Percentiles rank a stretch among this genome's conserved stretches.
Evolutionary conservation across 92 coral and sea anemone species (phyloP).

Genomic region (Paramuricea clavata): DNA sequence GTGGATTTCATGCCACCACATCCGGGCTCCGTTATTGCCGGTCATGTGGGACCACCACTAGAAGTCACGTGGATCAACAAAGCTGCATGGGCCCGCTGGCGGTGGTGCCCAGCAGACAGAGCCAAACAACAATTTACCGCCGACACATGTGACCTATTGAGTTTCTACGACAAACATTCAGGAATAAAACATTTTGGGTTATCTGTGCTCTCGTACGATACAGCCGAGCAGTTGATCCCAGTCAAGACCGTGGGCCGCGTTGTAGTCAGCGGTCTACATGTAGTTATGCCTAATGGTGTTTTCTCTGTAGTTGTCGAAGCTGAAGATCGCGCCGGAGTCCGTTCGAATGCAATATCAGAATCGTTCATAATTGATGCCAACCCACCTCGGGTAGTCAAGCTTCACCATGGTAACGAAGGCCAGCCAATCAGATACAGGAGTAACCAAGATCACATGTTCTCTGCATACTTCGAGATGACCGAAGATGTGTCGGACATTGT

Average conservation of each 20-base stretch:
- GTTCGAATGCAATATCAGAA: slow-evolving; percentile 72
- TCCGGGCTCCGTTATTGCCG: slow-evolving; percentile 81
- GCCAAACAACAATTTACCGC: slow-evolving; percentile 68
- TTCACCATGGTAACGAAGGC: slow-evolving; percentile 80
- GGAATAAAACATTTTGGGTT: slow-evolving; percentile 83
- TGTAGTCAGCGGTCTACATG: slow-evolving; percentile 78
- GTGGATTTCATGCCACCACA: slow-evolving; percentile 93
- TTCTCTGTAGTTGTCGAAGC: slow-evolving; percentile 92
- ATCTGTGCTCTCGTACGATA: slow-evolving; percentile 80
- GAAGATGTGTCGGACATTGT: slow-evolving; percentile 84
- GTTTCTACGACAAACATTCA: slow-evolving; percentile 86
- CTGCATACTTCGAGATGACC: slow-evolving; percentile 77
- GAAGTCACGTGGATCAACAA: slow-evolving; percentile 86
- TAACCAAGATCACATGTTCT: slow-evolving; percentile 51
- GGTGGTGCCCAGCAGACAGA: slow-evolving; percentile 90
- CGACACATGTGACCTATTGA: slow-evolving; percentile 29
- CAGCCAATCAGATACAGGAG: slow-evolving; percentile 54
- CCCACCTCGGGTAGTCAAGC: slow-evolving; percentile 72
- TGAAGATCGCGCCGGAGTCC: slow-evolving; percentile 83
- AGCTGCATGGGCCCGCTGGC: slow-evolving; percentile 98
- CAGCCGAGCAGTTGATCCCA: slow-evolving; percentile 62
- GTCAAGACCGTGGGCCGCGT: slow-evolving; percentile 78
- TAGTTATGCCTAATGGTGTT: slow-evolving; percentile 83
- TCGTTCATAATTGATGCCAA: slow-evolving; percentile 85
- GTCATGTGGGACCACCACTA: slow-evolving; percentile 80